Evolutionary conservation across 2,888 invertebrate genomes (phyloP).

Genomic region (Lasius platythorax): DNA sequence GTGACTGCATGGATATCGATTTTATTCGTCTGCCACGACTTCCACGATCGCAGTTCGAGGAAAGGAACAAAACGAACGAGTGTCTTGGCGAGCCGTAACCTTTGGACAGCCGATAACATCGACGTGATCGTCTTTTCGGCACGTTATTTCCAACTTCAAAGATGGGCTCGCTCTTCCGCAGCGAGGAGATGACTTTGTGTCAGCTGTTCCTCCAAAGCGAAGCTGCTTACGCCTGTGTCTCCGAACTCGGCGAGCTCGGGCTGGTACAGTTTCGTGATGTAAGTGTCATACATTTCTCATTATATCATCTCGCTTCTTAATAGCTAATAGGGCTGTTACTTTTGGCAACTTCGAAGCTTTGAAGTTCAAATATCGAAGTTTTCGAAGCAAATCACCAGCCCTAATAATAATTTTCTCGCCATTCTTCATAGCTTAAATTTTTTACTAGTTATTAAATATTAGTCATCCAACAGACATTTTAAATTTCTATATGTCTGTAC

Average conservation of each 20-base stretch:
- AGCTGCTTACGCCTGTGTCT: slow-evolving; percentile 99
- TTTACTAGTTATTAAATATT: neutral
- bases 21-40: slow-evolving; percentile 33
- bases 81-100: neutral
- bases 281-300: slow-evolving; percentile 83
- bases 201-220: slow-evolving; percentile 99
- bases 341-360: no score
- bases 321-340: no score
- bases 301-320: neutral
- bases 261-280: slow-evolving; percentile 98
- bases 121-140: neutral
- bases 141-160: slow-evolving; percentile 69
- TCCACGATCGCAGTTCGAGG: neutral
- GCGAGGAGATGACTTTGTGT: slow-evolving; percentile 99
- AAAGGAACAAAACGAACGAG: neutral
- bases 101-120: neutral
- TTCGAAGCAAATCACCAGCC: no score
- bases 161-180: slow-evolving; percentile 97
- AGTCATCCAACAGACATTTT: neutral
- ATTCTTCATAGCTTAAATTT: neutral
- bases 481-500: neutral
- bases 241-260: slow-evolving; percentile 98
- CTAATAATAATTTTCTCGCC: neutral
- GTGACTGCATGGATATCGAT: slow-evolving; percentile 71
- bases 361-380: no score